Evolutionary conservation across 1,140 invertebrate species (phyloP).

Genomic region (Grapholita molesta): DNA sequence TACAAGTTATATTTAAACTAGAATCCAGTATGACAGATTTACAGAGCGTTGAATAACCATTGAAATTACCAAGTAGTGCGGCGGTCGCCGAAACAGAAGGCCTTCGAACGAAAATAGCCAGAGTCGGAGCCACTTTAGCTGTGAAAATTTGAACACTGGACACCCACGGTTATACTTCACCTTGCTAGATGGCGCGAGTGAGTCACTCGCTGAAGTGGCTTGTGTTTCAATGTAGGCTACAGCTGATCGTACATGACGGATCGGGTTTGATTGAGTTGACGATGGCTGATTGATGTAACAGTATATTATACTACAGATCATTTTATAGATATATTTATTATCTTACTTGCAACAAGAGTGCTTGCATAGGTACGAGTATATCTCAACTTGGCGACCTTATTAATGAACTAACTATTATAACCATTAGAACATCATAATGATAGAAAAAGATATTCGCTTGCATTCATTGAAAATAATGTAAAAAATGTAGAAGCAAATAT

Average conservation of each 20-base stretch:
- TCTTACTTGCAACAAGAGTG: too few relatives aligned
- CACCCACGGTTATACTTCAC: constrained; percentile 69
- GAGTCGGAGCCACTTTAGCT: constrained; percentile 64
- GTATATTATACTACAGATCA: too few relatives aligned
- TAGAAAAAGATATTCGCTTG: too few relatives aligned
- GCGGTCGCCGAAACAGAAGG: constrained; percentile 44
- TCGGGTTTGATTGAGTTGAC: background rate
- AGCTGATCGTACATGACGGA: background rate
- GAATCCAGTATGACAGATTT: background rate
- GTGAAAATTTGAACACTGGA: constrained; percentile 67
- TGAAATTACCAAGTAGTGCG: background rate
- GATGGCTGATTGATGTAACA: background rate
- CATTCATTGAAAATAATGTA: too few relatives aligned
- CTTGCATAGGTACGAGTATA: too few relatives aligned
- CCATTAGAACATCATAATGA: too few relatives aligned
- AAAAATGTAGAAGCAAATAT: too few relatives aligned
- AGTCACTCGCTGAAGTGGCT: constrained; percentile 43
- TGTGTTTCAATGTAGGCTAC: constrained; percentile 25
- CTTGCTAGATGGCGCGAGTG: constrained; percentile 70
- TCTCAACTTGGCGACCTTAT: too few relatives aligned
- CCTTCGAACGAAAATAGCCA: constrained; percentile 72
- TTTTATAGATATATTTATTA: too few relatives aligned
- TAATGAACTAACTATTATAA: too few relatives aligned
- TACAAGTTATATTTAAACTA: background rate
- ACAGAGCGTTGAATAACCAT: constrained; percentile 4